These are phyloP conservation scores for Tipula unca DNA, from an alignment of 2,888 invertebrate species.

Conservation along the genomic window DNA sequence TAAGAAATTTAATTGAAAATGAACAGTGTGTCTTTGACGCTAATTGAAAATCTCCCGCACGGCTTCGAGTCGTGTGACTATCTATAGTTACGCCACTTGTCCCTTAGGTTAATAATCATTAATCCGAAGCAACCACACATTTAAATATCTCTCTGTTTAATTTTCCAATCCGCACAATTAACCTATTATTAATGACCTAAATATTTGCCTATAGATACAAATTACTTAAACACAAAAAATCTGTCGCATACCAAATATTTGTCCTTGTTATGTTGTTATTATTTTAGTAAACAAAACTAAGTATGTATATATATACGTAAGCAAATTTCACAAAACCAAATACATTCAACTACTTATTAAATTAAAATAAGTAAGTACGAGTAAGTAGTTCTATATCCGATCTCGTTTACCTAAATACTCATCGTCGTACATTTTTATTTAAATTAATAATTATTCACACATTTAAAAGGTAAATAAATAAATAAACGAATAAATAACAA, in stretches of 20 bases:
- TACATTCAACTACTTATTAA: not conserved
- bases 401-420: not conserved
- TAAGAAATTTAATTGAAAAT: too few species aligned
- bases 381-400: not conserved
- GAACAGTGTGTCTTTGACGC: too few species aligned
- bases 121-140: not conserved
- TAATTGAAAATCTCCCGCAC: too few species aligned
- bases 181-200: not conserved
- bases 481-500: slow-evolving; percentile 14
- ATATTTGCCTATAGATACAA: not conserved
- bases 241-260: not conserved
- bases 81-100: too few species aligned
- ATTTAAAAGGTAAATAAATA: not conserved
- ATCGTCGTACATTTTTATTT: not conserved
- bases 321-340: not conserved
- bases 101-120: too few species aligned
- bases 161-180: not conserved
- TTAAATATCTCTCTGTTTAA: not conserved
- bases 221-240: not conserved
- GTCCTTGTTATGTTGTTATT: not conserved
- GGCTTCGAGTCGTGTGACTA: too few species aligned
- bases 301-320: not conserved
- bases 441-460: slow-evolving; percentile 14
- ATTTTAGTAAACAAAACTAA: not conserved
- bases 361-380: not conserved